phyloP scores from a whole-genome alignment of 2,888 invertebrate genomes.

The Drosophila nigritarsus region DNA sequence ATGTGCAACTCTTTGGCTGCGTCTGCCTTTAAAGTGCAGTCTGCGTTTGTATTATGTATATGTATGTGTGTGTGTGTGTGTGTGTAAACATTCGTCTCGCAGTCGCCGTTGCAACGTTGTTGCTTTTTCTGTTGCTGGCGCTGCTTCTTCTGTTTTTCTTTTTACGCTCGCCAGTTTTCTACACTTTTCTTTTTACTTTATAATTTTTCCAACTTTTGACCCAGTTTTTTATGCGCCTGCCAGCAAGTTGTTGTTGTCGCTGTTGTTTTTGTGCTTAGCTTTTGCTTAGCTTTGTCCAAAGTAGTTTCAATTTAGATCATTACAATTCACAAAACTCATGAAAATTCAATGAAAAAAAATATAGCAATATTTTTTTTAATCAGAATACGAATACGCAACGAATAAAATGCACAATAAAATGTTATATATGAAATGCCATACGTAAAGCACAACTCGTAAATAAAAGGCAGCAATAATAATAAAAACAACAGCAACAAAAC shows the following conservation, averaged over 20 bases:
- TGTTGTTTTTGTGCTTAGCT: slow-evolving; percentile 16
- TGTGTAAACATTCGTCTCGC: slow-evolving; percentile 59
- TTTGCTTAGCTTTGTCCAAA: slow-evolving; percentile 16
- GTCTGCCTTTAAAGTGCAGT: slow-evolving; percentile 34
- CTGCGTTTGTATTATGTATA: not conserved
- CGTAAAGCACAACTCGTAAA: slow-evolving; percentile 32
- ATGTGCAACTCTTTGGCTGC: slow-evolving; percentile 35
- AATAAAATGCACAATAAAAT: slow-evolving; percentile 48
- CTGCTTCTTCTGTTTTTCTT: slow-evolving; percentile 40
- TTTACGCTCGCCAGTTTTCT: slow-evolving; percentile 58
- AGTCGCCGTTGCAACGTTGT: slow-evolving; percentile 37
- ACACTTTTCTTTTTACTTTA: slow-evolving; percentile 76
- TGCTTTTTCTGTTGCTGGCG: slow-evolving; percentile 24
- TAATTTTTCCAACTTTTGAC: slow-evolving; percentile 81
- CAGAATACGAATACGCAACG: slow-evolving; percentile 11
- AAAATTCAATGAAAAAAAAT: slow-evolving; percentile 1
- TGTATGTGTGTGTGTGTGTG: slow-evolving; percentile 5
- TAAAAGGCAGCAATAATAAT: slow-evolving; percentile 24
- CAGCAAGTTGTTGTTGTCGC: slow-evolving; percentile 31
- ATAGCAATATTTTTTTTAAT: slow-evolving; percentile 11
- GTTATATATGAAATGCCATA: slow-evolving; percentile 32
- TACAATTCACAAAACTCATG: slow-evolving; percentile 25
- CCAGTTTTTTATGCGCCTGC: slow-evolving; percentile 66
- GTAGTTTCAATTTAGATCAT: slow-evolving; percentile 11
- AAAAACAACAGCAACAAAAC: slow-evolving; percentile 9